Base-by-base conservation (phyloP, 2,797 vertebrate species). In the Thunnus albacares region DNA sequence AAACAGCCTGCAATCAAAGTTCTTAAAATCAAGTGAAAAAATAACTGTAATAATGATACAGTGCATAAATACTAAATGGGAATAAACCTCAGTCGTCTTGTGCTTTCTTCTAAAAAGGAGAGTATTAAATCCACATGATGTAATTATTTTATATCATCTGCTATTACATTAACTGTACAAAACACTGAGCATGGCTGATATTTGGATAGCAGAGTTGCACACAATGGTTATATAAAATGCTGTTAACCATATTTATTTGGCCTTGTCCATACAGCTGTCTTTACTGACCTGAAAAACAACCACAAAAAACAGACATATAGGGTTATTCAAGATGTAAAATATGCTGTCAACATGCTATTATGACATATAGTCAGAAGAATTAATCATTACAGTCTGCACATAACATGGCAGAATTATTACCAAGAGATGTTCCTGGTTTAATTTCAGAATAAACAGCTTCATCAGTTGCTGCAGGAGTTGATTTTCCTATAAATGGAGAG, bases 361-460 rank as follows among this genome's bases (percentile, higher is more conserved):
- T 5, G 11, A 14, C 1, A 24, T 67, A 63, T 14, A 6, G n/a
- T 55, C 14, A 6, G 10, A 1, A 2, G 15, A 64, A 47, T 24
- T 28, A 35, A 49, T 45, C 0, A 20, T 22, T 30, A 30, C 4
- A 30, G 28, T 30, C 4, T 30, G 28, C 28, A 30, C 28, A 30
- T 30, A n/a, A 24, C 9, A 64, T 1, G 49, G 20, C 13, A 12
- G n/a, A 1, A 30, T 60, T 56, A 28, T 66, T 67, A 83, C 81
- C 76, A 8, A 0, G 2, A 45, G 55, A 0, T 58, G 43, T 55
- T 53, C 71, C 18, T 22, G 9, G 1, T 52, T 83, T 75, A 60
- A 83, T 20, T 17, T 79, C 55, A 45, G 81, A 79, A 38, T 79
- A 83, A 57, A 79, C 2, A 11, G 56, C 5, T 71, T 67, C 60